Conservation (phyloP, 2,797 vertebrate species). For the Premnoplex brunnescens region DNA sequence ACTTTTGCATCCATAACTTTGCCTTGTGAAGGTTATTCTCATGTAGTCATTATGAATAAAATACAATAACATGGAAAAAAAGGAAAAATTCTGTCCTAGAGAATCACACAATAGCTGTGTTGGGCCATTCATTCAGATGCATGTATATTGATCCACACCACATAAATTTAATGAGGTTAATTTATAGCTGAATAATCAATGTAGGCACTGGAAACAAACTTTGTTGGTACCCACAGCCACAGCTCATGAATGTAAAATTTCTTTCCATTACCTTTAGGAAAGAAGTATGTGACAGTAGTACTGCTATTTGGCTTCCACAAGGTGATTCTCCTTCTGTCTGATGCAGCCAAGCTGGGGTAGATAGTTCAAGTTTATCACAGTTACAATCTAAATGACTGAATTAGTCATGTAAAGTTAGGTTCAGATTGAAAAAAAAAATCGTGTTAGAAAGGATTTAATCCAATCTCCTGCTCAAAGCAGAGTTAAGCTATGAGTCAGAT, state of each 20-base stretch:
- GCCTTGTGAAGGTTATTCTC: background rate
- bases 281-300: background rate
- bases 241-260: background rate
- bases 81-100: background rate
- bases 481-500: background rate
- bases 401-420: background rate
- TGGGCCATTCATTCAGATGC: background rate
- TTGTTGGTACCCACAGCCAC: background rate
- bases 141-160: background rate
- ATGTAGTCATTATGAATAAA: background rate
- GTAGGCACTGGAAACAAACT: background rate
- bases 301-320: background rate
- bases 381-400: background rate
- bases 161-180: background rate
- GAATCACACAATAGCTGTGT: background rate
- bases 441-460: background rate
- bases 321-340: background rate
- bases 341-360: background rate
- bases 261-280: background rate
- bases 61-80: background rate
- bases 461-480: background rate
- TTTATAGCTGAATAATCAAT: background rate
- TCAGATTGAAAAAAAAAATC: background rate
- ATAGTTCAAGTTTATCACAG: background rate
- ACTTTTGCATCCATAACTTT: background rate